phyloP scores from a whole-genome alignment of 2,888 invertebrate genomes.

The Euzetes globulus region DNA sequence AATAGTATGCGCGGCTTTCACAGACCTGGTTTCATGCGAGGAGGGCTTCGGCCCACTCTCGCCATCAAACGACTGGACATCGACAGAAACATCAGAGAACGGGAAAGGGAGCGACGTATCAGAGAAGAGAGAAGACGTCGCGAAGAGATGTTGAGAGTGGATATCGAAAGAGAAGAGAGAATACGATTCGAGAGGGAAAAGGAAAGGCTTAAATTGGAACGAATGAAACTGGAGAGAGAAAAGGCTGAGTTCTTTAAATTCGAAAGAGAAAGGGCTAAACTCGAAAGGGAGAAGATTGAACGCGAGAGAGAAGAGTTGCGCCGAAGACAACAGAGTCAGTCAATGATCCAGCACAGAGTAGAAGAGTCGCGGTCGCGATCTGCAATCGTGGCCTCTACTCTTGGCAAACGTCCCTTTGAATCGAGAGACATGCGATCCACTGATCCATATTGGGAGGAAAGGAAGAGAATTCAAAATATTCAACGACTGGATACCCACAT shows the following conservation, averaged over 20 bases:
- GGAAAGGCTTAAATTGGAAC: slow-evolving; percentile 54
- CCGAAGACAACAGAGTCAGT: slow-evolving; percentile 65
- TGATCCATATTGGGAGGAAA: slow-evolving; percentile 47
- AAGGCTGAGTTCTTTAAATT: slow-evolving; percentile 73
- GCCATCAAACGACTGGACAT: neutral
- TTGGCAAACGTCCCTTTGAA: slow-evolving; percentile 53
- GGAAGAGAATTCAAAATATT: slow-evolving; percentile 44
- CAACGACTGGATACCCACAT: neutral
- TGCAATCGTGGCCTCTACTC: slow-evolving; percentile 43
- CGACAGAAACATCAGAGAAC: slow-evolving; percentile 37
- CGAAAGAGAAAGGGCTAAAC: slow-evolving; percentile 59
- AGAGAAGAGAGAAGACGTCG: slow-evolving; percentile 31
- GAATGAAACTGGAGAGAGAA: slow-evolving; percentile 73
- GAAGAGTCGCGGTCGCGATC: neutral
- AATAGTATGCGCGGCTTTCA: neutral
- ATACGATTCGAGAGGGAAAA: slow-evolving; percentile 57
- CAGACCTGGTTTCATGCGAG: neutral
- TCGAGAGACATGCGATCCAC: neutral
- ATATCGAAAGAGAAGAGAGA: slow-evolving; percentile 65
- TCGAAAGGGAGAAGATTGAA: slow-evolving; percentile 40
- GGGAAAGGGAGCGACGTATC: slow-evolving; percentile 35
- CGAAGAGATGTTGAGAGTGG: slow-evolving; percentile 69
- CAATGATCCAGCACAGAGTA: slow-evolving; percentile 6
- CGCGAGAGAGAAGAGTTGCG: slow-evolving; percentile 67
- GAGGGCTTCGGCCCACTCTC: neutral